Base-by-base conservation (phyloP, 2,797 vertebrate species). In the Basileuterus tristriatus region DNA sequence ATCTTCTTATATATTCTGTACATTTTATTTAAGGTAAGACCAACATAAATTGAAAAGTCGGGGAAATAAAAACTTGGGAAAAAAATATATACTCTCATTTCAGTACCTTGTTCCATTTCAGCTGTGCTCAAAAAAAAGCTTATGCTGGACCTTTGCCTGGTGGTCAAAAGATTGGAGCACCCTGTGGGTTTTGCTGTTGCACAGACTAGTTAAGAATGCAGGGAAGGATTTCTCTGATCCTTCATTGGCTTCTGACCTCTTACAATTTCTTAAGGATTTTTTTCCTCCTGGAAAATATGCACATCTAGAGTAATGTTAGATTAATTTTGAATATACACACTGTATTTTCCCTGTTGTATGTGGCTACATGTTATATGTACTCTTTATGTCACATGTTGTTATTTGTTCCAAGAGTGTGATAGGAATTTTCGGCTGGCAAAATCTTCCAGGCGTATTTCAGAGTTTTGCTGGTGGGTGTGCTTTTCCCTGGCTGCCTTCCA, bases 1-100 rank as follows among this genome's bases (percentile, higher is more conserved):
- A 99, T 99, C 89, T 98, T 99, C 86, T 98, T 99, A 50, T 99
- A 99, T 90, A 99, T 99, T 91, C 81, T 99, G 21, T 99, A 99
- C 93, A 99, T 99, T 89, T 98, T 99, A 37, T 98, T 99, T 96
- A 99, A 99, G 99, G 99, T 99, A 98, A 98, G 97, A 93, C 8
- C 27, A 44, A 47, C 12, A 32, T 37, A 50, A 62, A 78, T 39
- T 44, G 20, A 71, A 44, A 90, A 77, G 8, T 60, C 11, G 30
- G 17, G 39, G 44, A 64, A 60, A 29, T 23, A 36, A 83, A 32
- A 9, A 1, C 2, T 50, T 87, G 8, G 19, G 34, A 37, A 30
- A 46, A 56, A 62, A 53, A 52, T 20, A 0, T 0, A 14, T 37
- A 19, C 12, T 43, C 14, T 49, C 7, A 8, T 44, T 79, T 94